Evolutionary conservation across 2,888 invertebrate species (phyloP).

Genomic region (Sarcophaga rosellei): DNA sequence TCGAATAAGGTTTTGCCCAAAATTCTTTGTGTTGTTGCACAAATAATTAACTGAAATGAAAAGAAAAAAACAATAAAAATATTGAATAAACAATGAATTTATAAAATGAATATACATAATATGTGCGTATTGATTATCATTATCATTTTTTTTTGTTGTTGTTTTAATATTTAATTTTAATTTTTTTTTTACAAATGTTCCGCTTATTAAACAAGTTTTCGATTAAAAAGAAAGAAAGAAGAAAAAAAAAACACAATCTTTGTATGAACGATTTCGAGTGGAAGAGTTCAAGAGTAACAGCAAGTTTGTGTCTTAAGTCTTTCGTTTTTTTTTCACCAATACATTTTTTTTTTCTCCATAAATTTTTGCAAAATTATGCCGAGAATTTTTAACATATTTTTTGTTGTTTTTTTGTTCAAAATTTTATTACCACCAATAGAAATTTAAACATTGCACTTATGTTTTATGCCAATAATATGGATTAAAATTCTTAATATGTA

Average conservation of each 20-base stretch:
- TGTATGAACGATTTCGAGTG: constrained; percentile 16
- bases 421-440: background rate
- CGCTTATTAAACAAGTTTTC: constrained; percentile 37
- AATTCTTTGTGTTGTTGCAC: constrained; percentile 37
- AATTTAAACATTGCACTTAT: background rate
- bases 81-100: background rate
- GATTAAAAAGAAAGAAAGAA: background rate
- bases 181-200: constrained; percentile 8
- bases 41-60: constrained; percentile 53
- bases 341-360: constrained; percentile 24
- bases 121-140: no score
- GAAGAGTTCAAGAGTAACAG: background rate
- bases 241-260: background rate
- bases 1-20: constrained; percentile 56
- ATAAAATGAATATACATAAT: background rate
- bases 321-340: constrained; percentile 45
- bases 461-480: no score
- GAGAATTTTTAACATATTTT: constrained; percentile 1
- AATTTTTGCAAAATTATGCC: background rate
- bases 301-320: constrained; percentile 57
- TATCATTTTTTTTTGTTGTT: no score
- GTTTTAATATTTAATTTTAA: background rate
- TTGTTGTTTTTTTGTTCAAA: background rate
- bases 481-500: no score
- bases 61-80: constrained; percentile 20